Evolutionary conservation across 2,113 vertebrate species (phyloP).

Genomic region (Nycticebus coucang): DNA sequence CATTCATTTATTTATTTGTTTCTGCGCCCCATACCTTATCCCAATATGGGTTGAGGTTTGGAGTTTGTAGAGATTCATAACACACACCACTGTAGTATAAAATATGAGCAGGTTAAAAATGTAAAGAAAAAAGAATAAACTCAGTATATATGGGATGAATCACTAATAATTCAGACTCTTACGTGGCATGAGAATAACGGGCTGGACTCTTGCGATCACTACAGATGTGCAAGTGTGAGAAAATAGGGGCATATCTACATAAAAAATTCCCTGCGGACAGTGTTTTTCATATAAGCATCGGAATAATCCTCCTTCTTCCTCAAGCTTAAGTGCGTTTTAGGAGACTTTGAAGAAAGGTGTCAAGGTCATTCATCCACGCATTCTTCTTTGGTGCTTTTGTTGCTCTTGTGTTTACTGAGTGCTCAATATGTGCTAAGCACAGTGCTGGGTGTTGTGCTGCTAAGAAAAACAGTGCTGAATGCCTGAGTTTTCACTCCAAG

Average conservation of each 20-base stretch:
- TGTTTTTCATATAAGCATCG: constrained; percentile 11
- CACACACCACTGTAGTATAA: background rate
- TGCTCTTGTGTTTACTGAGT: background rate
- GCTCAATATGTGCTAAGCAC: background rate
- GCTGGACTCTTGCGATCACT: background rate
- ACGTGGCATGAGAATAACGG: background rate
- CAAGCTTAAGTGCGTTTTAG: background rate
- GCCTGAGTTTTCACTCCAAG: background rate
- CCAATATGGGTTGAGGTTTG: background rate
- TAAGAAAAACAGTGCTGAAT: background rate
- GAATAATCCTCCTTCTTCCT: background rate
- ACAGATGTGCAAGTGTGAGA: background rate
- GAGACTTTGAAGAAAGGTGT: background rate
- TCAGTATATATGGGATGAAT: background rate
- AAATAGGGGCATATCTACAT: background rate
- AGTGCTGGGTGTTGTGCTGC: background rate
- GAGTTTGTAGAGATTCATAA: background rate
- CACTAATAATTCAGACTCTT: constrained; percentile 5
- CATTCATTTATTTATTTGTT: background rate
- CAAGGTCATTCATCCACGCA: background rate
- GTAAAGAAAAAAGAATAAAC: constrained; percentile 13
- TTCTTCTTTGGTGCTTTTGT: background rate
- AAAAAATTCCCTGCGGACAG: background rate
- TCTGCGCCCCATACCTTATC: background rate
- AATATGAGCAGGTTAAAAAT: background rate